A percentile compares a stretch with the other conserved stretches of the same genome.
Evolutionary conservation across 2,797 vertebrate species (phyloP).

Genomic region (Bovichtus variegatus): DNA sequence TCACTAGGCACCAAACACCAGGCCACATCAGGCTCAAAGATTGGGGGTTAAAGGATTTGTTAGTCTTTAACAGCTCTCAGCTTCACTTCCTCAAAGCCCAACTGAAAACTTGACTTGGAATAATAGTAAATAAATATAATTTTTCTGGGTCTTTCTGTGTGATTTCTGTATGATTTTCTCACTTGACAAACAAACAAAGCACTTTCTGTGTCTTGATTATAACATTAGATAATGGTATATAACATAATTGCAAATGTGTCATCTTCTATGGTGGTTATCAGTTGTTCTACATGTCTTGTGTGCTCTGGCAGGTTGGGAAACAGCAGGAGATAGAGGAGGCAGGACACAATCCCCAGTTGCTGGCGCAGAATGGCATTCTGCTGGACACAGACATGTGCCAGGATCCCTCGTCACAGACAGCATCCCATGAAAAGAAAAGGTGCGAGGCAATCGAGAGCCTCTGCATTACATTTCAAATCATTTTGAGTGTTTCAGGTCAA

Average conservation of each 20-base stretch:
- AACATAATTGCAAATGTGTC: not conserved
- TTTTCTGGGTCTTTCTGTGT: not conserved
- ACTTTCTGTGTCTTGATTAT: not conserved
- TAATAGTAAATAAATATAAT: not conserved
- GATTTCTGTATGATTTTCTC: not conserved
- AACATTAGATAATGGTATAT: not conserved
- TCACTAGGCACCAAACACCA: not conserved
- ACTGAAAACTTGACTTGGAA: not conserved
- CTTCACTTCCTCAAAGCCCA: not conserved
- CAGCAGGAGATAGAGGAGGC: conserved; percentile 86
- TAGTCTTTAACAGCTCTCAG: not conserved
- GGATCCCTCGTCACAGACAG: conserved; percentile 23
- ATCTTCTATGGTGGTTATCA: not conserved
- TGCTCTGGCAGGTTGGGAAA: conserved; percentile 83
- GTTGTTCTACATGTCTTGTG: conserved; percentile 11
- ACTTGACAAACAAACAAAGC: not conserved
- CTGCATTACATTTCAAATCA: too few species aligned
- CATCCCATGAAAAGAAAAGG: conserved; percentile 58
- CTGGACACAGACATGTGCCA: conserved; percentile 85
- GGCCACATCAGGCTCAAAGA: not conserved
- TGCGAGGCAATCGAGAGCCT: conserved; percentile 24
- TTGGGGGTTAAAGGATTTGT: not conserved
- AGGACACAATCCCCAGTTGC: conserved; percentile 83
- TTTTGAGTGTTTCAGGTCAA: not conserved
- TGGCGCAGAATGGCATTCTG: conserved; percentile 91